These are phyloP conservation scores for Poecile atricapillus DNA, from an alignment of 2,113 vertebrate species.

Conservation along the genomic window DNA sequence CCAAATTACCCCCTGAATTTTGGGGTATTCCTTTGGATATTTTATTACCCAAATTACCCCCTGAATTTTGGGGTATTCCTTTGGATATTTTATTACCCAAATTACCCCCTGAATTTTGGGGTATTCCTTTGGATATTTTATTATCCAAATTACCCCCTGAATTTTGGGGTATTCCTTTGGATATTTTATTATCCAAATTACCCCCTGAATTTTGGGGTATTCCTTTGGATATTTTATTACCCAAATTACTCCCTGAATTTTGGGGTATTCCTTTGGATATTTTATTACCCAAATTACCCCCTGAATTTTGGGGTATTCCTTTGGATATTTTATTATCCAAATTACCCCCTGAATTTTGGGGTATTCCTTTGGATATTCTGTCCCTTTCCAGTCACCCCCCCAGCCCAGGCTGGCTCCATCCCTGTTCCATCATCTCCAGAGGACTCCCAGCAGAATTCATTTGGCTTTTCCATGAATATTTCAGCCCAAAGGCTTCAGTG, in stretches of 20 bases:
- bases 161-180: background rate
- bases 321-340: accelerated
- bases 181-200: too few relatives aligned
- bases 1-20: background rate
- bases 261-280: accelerated
- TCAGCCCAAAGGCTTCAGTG: background rate
- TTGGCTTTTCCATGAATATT: background rate
- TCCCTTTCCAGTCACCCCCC: background rate
- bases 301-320: accelerated
- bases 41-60: too few relatives aligned
- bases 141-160: background rate
- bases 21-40: accelerated
- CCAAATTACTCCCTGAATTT: accelerated
- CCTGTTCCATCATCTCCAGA: background rate
- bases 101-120: accelerated
- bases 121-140: accelerated
- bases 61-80: too few relatives aligned
- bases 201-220: too few relatives aligned
- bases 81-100: too few relatives aligned
- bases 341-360: too few relatives aligned
- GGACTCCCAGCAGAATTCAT: background rate
- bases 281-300: background rate
- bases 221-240: too few relatives aligned
- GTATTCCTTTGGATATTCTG: too few relatives aligned
- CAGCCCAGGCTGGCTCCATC: background rate